A percentile compares a stretch with the other conserved stretches of the same genome.
Conservation (phyloP, 2,888 invertebrate species). For the Diaprepes abbreviatus region DNA sequence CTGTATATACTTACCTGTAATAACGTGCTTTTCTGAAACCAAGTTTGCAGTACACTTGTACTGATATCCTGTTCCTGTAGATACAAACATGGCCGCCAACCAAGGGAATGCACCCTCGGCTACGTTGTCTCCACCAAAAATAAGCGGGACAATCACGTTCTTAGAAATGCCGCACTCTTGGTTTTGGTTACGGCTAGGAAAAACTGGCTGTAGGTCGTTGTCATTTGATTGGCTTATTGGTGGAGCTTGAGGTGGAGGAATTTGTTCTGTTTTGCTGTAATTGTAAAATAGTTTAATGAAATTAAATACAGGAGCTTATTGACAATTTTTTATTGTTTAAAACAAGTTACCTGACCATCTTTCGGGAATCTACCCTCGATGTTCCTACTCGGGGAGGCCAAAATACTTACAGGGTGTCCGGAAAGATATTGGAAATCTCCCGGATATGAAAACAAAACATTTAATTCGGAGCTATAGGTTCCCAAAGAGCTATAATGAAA, state of each 20-base stretch:
- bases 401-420: too few relatives aligned
- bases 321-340: too few relatives aligned
- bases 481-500: too few relatives aligned
- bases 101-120: constrained; percentile 60
- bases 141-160: constrained; percentile 53
- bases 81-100: constrained; percentile 58
- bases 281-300: too few relatives aligned
- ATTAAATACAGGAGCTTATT: too few relatives aligned
- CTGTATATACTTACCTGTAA: too few relatives aligned
- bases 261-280: neutral
- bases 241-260: neutral
- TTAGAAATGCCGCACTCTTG: constrained; percentile 54
- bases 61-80: constrained; percentile 56
- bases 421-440: too few relatives aligned
- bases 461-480: too few relatives aligned
- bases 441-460: too few relatives aligned
- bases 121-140: constrained; percentile 56
- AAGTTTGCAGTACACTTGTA: constrained; percentile 63
- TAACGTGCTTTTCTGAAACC: constrained; percentile 58
- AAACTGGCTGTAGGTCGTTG: neutral
- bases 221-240: neutral
- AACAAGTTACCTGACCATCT: too few relatives aligned
- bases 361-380: too few relatives aligned
- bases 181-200: neutral
- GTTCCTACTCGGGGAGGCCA: too few relatives aligned